Base-by-base conservation (phyloP, 1,140 invertebrate genomes). In the Himalopsyche phryganea region DNA sequence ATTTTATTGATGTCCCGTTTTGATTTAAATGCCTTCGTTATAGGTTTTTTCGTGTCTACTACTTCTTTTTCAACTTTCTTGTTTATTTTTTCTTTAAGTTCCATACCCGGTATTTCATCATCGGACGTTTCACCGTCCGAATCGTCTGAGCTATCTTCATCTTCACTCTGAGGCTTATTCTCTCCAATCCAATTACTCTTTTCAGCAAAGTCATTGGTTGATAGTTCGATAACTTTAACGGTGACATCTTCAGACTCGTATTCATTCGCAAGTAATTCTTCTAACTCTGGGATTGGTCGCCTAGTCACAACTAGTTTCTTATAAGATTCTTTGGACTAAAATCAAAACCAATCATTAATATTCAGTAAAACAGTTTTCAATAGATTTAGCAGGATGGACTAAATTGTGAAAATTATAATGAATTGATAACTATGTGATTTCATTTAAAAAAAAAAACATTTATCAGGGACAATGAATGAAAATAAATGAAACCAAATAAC, bases 221-320 rank as follows among this genome's bases (percentile, higher is more conserved):
- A 83, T 10, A 90, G 70, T 67, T 89, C 87, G 0, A 86, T 77
- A 50, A 90, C 84, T 74, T 86, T 88, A 4, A 90, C 85, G 65
- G 85, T 85, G 5, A 88, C 85, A 66, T 86, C 82, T n/a, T 85
- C 83, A 65, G 85, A 80, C 71, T 89, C 85, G 65, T 83, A 87
- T 64, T 88, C 82, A 65, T 86, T 78, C 51, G 82, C 77, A 0
- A 85, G 72, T 36, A 88, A 73, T 59, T 88, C 77, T 57, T 86
- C 82, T 49, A 86, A 67, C 66, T 86, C 85, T 15, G 84, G 84
- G 59, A 89, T 78, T 5, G 83, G 81, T 28, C 82, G 77, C 63
- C 78, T 81, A 0, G 86, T 85, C 10, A 84, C 71, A 1, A 85
- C 77, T 35, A 84, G 69, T 60, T 83, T 84, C 66, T 85, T 85